phyloP scores from a whole-genome alignment of 92 coral and sea anemone species.

The Diadumene lineata region DNA sequence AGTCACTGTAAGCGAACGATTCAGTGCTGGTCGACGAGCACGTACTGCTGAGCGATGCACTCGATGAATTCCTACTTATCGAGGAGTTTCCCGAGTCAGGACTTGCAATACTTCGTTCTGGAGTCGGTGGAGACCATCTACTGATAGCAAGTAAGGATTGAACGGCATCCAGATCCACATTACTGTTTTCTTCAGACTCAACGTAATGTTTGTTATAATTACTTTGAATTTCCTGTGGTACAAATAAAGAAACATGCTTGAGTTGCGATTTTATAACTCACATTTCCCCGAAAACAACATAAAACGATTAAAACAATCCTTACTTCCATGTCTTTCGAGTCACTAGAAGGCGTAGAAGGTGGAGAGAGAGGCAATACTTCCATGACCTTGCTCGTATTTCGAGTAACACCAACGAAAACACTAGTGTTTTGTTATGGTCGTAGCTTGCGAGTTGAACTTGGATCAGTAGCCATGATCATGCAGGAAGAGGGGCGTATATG shows the following conservation, averaged over 20 bases:
- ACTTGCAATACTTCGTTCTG: slow-evolving; percentile 80
- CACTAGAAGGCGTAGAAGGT: slow-evolving; percentile 95
- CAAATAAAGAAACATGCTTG: slow-evolving; percentile 38
- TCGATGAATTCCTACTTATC: slow-evolving; percentile 86
- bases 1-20: slow-evolving; percentile 3
- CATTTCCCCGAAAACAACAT: not conserved
- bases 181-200: slow-evolving; percentile 45
- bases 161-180: slow-evolving; percentile 92
- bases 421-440: slow-evolving; percentile 54
- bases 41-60: slow-evolving; percentile 82
- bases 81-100: slow-evolving; percentile 81
- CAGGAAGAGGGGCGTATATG: slow-evolving; percentile 84
- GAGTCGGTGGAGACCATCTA: slow-evolving; percentile 96
- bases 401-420: not conserved
- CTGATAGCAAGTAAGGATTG: slow-evolving; percentile 98
- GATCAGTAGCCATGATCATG: slow-evolving; percentile 87
- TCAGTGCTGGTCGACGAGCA: slow-evolving; percentile 51
- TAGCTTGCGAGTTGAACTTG: slow-evolving; percentile 74
- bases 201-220: slow-evolving; percentile 42
- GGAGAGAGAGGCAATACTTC: slow-evolving; percentile 98
- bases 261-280: not conserved
- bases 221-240: slow-evolving; percentile 58
- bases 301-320: slow-evolving; percentile 30
- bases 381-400: slow-evolving; percentile 56
- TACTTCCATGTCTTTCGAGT: slow-evolving; percentile 84